These are phyloP conservation scores for Tenthredo distinguenda DNA, from an alignment of 2,888 invertebrate genomes.

Conservation along the genomic window DNA sequence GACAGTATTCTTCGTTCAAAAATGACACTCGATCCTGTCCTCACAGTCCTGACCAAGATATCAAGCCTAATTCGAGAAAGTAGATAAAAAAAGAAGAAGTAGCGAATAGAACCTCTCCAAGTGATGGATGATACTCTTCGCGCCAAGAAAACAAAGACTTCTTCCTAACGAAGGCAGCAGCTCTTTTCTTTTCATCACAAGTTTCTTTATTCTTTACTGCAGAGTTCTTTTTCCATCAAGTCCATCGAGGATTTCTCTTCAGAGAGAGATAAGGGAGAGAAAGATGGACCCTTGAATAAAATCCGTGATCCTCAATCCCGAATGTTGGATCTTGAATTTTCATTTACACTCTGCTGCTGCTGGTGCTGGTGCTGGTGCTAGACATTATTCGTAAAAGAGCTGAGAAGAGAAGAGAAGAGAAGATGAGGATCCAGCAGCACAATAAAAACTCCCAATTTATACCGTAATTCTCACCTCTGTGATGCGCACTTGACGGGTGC, in stretches of 20 bases:
- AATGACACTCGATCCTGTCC: background rate
- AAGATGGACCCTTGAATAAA: constrained; percentile 21
- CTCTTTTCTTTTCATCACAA: constrained; percentile 13
- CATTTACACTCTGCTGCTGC: background rate
- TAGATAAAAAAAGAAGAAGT: background rate
- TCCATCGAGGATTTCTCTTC: background rate
- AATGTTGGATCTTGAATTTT: constrained; percentile 14
- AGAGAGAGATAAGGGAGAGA: background rate
- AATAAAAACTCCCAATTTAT: constrained; percentile 30
- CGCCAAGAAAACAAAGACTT: constrained; percentile 35
- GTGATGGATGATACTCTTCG: constrained; percentile 35
- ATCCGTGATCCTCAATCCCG: constrained; percentile 26
- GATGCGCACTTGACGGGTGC: constrained; percentile 43
- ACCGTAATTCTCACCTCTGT: constrained; percentile 34
- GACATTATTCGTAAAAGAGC: background rate
- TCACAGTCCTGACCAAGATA: background rate
- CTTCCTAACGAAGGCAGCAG: constrained; percentile 34
- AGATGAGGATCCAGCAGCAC: background rate
- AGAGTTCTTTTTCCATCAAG: constrained; percentile 10
- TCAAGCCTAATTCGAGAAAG: constrained; percentile 1
- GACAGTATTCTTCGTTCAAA: background rate
- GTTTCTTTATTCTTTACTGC: background rate
- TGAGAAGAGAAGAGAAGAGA: background rate
- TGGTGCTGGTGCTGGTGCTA: background rate
- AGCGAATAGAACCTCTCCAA: background rate